phyloP scores from a whole-genome alignment of 2,113 vertebrate species.

The Ammospiza caudacuta region DNA sequence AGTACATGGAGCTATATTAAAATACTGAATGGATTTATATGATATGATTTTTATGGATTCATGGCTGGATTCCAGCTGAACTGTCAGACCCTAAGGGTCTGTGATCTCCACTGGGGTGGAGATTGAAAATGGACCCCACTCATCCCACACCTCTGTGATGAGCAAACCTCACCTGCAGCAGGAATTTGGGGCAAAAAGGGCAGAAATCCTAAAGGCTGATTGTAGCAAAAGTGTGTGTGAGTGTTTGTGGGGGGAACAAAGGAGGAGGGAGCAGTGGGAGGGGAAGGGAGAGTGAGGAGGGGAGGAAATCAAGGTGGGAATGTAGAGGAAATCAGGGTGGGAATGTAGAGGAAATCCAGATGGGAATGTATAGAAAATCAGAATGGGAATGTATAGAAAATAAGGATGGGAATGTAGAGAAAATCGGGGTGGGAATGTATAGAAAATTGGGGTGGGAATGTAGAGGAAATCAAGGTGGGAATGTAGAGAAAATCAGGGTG shows the following conservation, averaged over 20 bases:
- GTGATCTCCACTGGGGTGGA: neutral
- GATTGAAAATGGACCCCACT: neutral
- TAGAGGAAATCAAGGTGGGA: too few relatives aligned
- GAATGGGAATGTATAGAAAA: too few relatives aligned
- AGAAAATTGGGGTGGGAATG: too few relatives aligned
- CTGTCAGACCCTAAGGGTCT: neutral
- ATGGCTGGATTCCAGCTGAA: neutral
- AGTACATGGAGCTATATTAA: neutral
- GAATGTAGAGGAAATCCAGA: too few relatives aligned
- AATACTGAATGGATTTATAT: neutral
- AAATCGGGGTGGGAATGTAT: too few relatives aligned
- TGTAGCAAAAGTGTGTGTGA: neutral
- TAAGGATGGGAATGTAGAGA: too few relatives aligned
- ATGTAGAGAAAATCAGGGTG: too few relatives aligned
- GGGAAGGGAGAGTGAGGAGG: neutral
- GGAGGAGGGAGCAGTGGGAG: neutral
- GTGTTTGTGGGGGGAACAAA: neutral
- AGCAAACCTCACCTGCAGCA: neutral
- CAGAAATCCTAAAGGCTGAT: neutral
- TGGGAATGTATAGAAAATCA: too few relatives aligned
- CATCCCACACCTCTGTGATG: neutral
- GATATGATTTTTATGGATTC: too few relatives aligned
- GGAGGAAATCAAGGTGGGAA: too few relatives aligned
- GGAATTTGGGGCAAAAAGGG: neutral
- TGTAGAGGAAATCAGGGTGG: too few relatives aligned